Conservation (phyloP, 2,113 vertebrate genomes). For the Pycnonotus jocosus region DNA sequence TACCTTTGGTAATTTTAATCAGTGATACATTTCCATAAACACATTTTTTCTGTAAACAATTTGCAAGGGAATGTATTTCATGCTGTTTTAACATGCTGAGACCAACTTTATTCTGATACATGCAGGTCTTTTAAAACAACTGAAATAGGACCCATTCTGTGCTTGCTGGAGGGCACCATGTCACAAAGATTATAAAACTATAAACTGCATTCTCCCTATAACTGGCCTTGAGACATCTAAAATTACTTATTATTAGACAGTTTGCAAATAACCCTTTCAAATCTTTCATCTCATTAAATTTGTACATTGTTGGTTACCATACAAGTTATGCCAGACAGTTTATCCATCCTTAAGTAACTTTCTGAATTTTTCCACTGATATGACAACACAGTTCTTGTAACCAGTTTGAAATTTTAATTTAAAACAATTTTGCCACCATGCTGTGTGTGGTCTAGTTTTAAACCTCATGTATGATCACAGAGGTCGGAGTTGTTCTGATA, state of each 20-base stretch:
- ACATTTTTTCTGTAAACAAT: constrained; percentile 70
- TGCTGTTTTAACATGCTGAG: constrained; percentile 68
- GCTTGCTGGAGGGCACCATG: constrained; percentile 52
- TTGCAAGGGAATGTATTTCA: constrained; percentile 69
- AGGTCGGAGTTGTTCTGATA: neutral
- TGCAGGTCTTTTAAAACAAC: constrained; percentile 64
- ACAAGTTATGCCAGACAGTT: neutral
- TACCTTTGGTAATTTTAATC: constrained; percentile 72
- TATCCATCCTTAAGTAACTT: neutral
- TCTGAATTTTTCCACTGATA: neutral
- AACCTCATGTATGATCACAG: neutral
- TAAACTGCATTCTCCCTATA: constrained; percentile 53
- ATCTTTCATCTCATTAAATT: constrained; percentile 9
- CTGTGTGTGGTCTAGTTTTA: neutral
- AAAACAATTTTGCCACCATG: neutral
- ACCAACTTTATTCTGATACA: constrained; percentile 62
- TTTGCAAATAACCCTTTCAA: constrained; percentile 59
- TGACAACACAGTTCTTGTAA: neutral
- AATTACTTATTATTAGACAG: constrained; percentile 59
- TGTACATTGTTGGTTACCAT: neutral
- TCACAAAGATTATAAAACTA: constrained; percentile 65
- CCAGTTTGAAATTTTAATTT: neutral
- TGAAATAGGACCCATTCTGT: constrained; percentile 66
- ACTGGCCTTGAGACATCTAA: constrained; percentile 62
- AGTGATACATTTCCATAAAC: constrained; percentile 64